Evolutionary conservation across 2,797 vertebrate genomes (phyloP).

Genomic region (Oryzias sinensis): DNA sequence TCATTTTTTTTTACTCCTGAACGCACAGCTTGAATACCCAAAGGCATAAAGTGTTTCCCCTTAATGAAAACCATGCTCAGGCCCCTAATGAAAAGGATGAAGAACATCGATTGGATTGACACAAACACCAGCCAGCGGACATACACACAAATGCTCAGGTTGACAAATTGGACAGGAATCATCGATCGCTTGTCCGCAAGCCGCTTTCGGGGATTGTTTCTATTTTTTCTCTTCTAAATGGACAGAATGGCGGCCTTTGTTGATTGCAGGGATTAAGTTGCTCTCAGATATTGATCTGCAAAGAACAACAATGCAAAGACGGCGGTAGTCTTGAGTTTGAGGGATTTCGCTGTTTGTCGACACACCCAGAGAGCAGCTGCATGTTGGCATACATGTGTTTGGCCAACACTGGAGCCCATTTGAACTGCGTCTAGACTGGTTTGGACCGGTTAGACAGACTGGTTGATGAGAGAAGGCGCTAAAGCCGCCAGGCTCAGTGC

Average conservation of each 20-base stretch:
- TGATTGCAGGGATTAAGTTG: constrained; percentile 55
- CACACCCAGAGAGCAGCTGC: constrained; percentile 26
- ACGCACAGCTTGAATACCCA: constrained; percentile 53
- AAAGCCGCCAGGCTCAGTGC: constrained; percentile 69
- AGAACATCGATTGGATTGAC: constrained; percentile 66
- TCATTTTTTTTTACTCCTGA: constrained; percentile 47
- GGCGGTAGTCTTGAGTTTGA: constrained; percentile 10
- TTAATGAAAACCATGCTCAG: constrained; percentile 71
- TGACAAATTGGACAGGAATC: constrained; percentile 57
- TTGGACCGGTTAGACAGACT: constrained; percentile 58
- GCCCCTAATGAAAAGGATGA: constrained; percentile 72
- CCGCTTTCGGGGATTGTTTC: constrained; percentile 54
- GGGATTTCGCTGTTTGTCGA: constrained; percentile 10
- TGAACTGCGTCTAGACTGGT: constrained; percentile 42
- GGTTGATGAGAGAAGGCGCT: constrained; percentile 68
- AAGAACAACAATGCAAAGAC: constrained; percentile 17
- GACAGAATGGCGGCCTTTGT: constrained; percentile 36
- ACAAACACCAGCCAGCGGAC: constrained; percentile 45
- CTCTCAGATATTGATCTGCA: constrained; percentile 51
- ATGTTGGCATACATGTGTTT: constrained; percentile 25
- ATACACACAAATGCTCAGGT: constrained; percentile 44
- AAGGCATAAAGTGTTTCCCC: constrained; percentile 61
- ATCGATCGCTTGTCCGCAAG: constrained; percentile 62
- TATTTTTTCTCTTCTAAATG: constrained; percentile 38
- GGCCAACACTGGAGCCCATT: constrained; percentile 31